Percentiles rank a stretch among this genome's conserved stretches.
phyloP scores from a whole-genome alignment of 2,113 vertebrate species.

The Ibidorhyncha struthersii region DNA sequence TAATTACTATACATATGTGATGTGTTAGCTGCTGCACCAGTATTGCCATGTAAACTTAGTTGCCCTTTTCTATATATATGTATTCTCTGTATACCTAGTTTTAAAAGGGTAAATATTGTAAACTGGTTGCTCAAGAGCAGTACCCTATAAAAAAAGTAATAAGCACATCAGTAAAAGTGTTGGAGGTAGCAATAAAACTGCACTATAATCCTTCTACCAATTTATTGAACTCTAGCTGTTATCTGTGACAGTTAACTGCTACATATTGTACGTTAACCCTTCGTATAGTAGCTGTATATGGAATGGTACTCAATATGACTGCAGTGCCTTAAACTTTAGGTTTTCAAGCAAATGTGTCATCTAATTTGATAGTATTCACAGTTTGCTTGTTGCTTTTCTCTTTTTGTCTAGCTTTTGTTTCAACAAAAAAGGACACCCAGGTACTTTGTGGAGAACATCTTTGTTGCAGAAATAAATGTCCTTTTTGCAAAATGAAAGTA shows the following conservation, averaged over 20 bases:
- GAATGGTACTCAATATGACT: background rate
- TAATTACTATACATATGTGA: background rate
- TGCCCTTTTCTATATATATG: background rate
- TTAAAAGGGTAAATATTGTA: slow-evolving; percentile 50
- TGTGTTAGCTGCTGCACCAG: background rate
- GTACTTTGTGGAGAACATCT: background rate
- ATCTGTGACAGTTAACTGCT: background rate
- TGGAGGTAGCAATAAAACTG: slow-evolving; percentile 39
- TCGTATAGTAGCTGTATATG: background rate
- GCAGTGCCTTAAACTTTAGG: background rate
- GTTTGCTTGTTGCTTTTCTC: background rate
- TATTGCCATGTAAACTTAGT: slow-evolving; percentile 2
- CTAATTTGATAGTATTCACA: background rate
- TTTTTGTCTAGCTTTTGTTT: background rate
- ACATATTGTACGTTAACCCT: background rate
- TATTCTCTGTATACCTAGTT: slow-evolving; percentile 14
- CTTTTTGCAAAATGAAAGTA: background rate
- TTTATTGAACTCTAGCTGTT: slow-evolving; percentile 35
- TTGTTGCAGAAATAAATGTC: background rate
- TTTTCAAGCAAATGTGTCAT: background rate
- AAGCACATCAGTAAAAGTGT: slow-evolving; percentile 54
- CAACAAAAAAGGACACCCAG: background rate
- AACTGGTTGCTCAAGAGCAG: slow-evolving; percentile 52
- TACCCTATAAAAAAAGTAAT: slow-evolving; percentile 40
- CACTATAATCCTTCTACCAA: slow-evolving; percentile 11